phyloP scores from a whole-genome alignment of 2,888 invertebrate species.

The Omphaloscelis lunosa region DNA sequence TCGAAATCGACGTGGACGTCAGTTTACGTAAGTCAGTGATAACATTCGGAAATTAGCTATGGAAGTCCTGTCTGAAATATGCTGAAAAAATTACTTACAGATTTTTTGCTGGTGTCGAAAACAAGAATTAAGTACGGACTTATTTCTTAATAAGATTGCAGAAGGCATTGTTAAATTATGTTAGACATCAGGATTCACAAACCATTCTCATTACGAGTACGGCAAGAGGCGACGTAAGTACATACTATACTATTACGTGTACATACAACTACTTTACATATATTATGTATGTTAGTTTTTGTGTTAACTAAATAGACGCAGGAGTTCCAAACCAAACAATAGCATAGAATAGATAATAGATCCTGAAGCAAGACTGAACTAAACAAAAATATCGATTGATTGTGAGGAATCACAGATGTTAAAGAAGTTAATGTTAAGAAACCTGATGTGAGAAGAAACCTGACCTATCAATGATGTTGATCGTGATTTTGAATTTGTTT shows the following conservation, averaged over 20 bases:
- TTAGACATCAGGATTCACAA: not conserved
- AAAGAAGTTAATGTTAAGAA: not conserved
- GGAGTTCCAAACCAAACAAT: slow-evolving; percentile 14
- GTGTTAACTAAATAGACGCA: not conserved
- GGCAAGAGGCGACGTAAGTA: slow-evolving; percentile 7
- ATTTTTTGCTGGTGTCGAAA: not conserved
- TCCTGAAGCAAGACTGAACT: not conserved
- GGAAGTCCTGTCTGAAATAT: slow-evolving; percentile 24
- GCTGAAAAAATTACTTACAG: not conserved
- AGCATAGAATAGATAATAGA: no score
- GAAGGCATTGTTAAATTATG: not conserved
- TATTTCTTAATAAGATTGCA: not conserved
- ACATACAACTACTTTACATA: slow-evolving; percentile 33
- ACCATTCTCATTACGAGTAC: not conserved
- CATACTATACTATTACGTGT: slow-evolving; percentile 20
- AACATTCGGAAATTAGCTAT: slow-evolving; percentile 13
- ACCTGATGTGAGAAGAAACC: no score
- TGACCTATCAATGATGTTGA: not conserved
- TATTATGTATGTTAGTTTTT: slow-evolving; percentile 34
- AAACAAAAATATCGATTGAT: not conserved
- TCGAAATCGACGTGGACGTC: slow-evolving; percentile 16
- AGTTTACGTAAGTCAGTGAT: slow-evolving; percentile 18
- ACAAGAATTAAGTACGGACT: not conserved
- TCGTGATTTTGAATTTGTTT: not conserved
- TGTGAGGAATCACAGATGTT: not conserved